Conservation (phyloP, 2,113 vertebrate species). For the Octodon degus region DNA sequence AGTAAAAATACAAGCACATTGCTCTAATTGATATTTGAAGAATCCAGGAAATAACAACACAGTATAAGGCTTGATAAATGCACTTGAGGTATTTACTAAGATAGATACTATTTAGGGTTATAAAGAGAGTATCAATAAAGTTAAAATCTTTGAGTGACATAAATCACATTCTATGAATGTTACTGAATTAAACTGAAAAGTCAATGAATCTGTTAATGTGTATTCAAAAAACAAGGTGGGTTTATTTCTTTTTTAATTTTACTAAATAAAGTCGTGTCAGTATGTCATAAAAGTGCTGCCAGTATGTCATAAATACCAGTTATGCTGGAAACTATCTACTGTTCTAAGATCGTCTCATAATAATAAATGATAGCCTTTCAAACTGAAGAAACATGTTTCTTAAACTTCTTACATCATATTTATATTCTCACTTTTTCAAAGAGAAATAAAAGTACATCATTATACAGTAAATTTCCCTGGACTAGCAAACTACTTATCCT, state of each 20-base stretch:
- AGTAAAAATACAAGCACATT: not conserved
- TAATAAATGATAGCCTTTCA: not conserved
- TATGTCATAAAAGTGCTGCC: not conserved
- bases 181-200: not conserved
- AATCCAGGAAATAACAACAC: not conserved
- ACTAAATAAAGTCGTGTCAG: not conserved
- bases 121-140: not conserved
- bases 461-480: not conserved
- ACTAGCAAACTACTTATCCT: not conserved
- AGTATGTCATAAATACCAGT: constrained; percentile 3
- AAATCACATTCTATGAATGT: not conserved
- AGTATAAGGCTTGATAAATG: not conserved
- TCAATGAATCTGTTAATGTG: not conserved
- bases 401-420: not conserved
- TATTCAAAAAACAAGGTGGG: not conserved
- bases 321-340: not conserved
- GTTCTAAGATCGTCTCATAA: not conserved
- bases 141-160: not conserved
- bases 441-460: constrained; percentile 11
- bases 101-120: not conserved
- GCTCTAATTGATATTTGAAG: not conserved
- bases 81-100: not conserved
- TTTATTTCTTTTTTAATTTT: not conserved
- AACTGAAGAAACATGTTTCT: not conserved
- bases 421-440: constrained; percentile 15